phyloP scores from a whole-genome alignment of 2,888 invertebrate genomes.

The Brachyptera risi region DNA sequence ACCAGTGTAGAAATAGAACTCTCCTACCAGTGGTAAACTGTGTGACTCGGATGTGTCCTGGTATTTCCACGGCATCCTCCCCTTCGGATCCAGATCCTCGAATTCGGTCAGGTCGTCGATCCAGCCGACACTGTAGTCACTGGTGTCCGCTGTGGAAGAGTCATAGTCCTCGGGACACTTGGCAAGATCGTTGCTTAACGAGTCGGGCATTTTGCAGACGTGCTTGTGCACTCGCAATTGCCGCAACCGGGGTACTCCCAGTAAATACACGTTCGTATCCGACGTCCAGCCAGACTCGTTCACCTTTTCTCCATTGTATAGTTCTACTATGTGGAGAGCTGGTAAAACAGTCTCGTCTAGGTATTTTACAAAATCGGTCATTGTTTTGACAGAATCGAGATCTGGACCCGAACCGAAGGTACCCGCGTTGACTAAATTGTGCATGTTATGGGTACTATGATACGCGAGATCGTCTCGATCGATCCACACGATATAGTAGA shows the following conservation, averaged over 20 bases:
- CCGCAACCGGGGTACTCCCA: constrained; percentile 27
- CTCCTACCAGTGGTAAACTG: constrained; percentile 10
- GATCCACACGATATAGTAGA: constrained; percentile 14
- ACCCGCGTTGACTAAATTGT: not conserved
- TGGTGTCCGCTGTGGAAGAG: not conserved
- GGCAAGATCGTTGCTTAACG: not conserved
- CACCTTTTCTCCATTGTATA: constrained; percentile 11
- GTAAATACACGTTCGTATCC: constrained; percentile 9
- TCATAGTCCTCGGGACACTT: constrained; percentile 1
- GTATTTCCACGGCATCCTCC: constrained; percentile 18
- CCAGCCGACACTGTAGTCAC: constrained; percentile 23
- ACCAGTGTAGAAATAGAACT: constrained; percentile 25
- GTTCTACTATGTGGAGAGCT: constrained; percentile 14
- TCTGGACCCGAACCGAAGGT: not conserved
- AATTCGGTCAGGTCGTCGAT: not conserved
- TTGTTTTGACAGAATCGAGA: not conserved
- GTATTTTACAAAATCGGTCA: constrained; percentile 18
- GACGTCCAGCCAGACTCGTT: constrained; percentile 15
- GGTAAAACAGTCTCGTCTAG: constrained; percentile 26
- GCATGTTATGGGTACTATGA: constrained; percentile 14
- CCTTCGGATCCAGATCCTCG: not conserved
- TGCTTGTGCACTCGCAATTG: constrained; percentile 19
- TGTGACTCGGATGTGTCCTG: not conserved
- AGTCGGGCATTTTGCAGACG: not conserved
- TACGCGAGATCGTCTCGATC: constrained; percentile 19